Evolutionary conservation across 1,140 invertebrate genomes (phyloP).

Genomic region (Microvelia longipes): DNA sequence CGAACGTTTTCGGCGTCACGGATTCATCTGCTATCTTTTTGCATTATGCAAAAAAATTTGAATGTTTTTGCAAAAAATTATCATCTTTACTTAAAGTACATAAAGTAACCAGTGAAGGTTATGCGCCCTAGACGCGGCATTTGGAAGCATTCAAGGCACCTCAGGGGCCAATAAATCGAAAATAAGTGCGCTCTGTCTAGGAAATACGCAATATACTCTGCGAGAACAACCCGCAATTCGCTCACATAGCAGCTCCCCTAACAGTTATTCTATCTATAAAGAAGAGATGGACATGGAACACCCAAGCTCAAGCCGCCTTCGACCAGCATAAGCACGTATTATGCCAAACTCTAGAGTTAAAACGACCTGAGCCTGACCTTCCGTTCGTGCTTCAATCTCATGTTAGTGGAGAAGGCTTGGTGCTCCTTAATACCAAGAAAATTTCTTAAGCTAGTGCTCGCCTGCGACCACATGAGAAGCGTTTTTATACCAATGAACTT

Average conservation of each 20-base stretch:
- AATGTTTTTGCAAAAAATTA: neutral
- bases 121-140: neutral
- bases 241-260: conserved; percentile 28
- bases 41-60: too few species aligned
- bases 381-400: conserved; percentile 24
- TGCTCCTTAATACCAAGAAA: conserved; percentile 2
- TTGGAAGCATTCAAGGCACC: neutral
- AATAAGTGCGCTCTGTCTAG: neutral
- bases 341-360: conserved; percentile 13
- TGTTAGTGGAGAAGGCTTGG: conserved; percentile 14
- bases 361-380: conserved; percentile 18
- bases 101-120: neutral
- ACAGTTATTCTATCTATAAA: neutral
- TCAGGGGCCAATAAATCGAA: neutral
- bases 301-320: neutral
- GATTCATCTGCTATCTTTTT: neutral
- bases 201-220: conserved; percentile 14
- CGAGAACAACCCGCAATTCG: conserved; percentile 24
- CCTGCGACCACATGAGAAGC: conserved; percentile 19
- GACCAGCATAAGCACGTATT: neutral
- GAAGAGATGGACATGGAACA: conserved; percentile 11
- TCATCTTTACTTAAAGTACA: neutral
- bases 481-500: conserved; percentile 21
- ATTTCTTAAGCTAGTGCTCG: conserved; percentile 17
- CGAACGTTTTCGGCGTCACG: conserved; percentile 8